A percentile compares a stretch with the other conserved stretches of the same genome.
Conservation (phyloP, 2,113 vertebrate genomes). For the Aspiorhynchus laticeps region DNA sequence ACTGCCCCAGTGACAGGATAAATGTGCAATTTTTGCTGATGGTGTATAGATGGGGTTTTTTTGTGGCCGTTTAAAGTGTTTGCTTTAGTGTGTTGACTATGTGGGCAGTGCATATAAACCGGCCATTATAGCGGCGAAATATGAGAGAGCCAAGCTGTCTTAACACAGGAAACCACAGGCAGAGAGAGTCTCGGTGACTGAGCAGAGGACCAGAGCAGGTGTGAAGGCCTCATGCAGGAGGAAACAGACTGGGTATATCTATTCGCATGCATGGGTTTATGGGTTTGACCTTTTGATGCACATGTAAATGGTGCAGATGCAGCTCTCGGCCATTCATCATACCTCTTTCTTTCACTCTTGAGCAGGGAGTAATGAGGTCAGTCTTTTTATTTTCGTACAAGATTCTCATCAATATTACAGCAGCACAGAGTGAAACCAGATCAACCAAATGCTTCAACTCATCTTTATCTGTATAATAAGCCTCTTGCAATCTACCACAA, state of each 20-base stretch:
- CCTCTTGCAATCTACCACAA: constrained; percentile 8
- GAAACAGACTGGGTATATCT: constrained; percentile 2
- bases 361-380: constrained; percentile 53
- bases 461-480: constrained; percentile 54
- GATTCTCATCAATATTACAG: constrained; percentile 68
- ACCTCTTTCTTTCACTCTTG: not conserved
- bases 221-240: constrained; percentile 26
- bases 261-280: constrained; percentile 22
- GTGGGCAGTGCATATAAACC: not conserved
- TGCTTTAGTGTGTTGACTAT: constrained; percentile 18
- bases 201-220: constrained; percentile 37
- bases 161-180: constrained; percentile 56
- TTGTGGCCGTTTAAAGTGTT: not conserved
- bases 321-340: not conserved
- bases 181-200: constrained; percentile 28
- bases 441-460: constrained; percentile 19
- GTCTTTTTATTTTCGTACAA: constrained; percentile 62
- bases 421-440: constrained; percentile 46
- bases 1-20: not conserved
- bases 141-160: not conserved
- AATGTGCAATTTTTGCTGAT: not conserved
- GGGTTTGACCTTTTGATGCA: constrained; percentile 46
- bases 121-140: not conserved
- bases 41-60: not conserved
- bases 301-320: constrained; percentile 42